Evolutionary conservation across 2,797 vertebrate species (phyloP).

Genomic region (Clarias pachynema): DNA sequence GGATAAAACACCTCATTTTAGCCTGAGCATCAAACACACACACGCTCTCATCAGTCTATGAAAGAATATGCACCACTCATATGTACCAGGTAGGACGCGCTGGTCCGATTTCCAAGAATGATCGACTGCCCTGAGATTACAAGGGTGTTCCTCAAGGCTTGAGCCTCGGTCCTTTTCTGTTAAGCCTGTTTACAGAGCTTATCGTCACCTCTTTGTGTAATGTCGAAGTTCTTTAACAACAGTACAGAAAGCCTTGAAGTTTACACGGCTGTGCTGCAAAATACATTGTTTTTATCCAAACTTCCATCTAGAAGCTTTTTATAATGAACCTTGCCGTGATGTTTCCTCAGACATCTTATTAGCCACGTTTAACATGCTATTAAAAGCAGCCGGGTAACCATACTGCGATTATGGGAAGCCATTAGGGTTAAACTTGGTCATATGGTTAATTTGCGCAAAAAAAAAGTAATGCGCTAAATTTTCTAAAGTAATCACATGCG

Average conservation of each 20-base stretch:
- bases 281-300: no score
- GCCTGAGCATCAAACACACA: background rate
- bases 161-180: background rate
- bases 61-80: slow-evolving; percentile 24
- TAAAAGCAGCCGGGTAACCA: no score
- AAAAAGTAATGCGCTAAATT: no score
- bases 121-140: slow-evolving; percentile 20
- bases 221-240: background rate
- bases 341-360: no score
- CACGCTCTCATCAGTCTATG: slow-evolving; percentile 23
- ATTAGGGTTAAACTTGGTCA: no score
- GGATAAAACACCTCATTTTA: background rate
- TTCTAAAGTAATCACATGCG: no score
- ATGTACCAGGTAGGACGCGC: slow-evolving; percentile 19
- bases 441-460: no score
- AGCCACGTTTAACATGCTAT: no score
- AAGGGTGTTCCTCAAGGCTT: slow-evolving; percentile 38
- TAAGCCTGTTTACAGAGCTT: slow-evolving; percentile 37
- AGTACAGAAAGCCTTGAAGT: no score
- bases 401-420: no score
- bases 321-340: no score
- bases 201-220: slow-evolving; percentile 3
- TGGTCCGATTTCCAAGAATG: slow-evolving; percentile 33
- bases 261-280: background rate
- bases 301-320: no score